Evolutionary conservation across 1,140 invertebrate genomes (phyloP), one percentile per base, ranked within the genome.

Genomic region (Octopus bimaculoides): DNA sequence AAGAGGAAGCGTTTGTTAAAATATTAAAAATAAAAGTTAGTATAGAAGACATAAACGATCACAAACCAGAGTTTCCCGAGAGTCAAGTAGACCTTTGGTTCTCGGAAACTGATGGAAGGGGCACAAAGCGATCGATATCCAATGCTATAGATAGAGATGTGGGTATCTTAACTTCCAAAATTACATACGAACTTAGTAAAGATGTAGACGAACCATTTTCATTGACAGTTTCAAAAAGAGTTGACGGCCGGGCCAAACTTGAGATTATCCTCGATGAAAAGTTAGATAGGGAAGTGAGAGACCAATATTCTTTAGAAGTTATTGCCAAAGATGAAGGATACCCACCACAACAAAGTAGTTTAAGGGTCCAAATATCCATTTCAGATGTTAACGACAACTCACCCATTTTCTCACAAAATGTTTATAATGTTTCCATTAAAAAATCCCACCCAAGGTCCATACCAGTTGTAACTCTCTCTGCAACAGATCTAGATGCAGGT

Each of bases 311-410:
- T 82, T 84, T 98, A 41, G 94, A 93, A 52, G 92, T 98, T 56
- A 95, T 95, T 10, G 96, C 95, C 0, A 92, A 91, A 7, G 96
- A 97, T 88, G 91, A 92, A 1, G 95, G 94, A 6, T 93, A 92
- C 1, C 87, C 96, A 0, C 92, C 92, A 77, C 93, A 94, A 80
- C 92, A 93, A 81, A 96, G 96, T 41, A 97, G 94, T 55, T 54
- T 86, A 54, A 52, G 54, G 14, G 74, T 85, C 94, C 95, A 80
- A 94, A 95, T 79, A 94, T 95, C 89, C 96, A 95, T 91, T 96
- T 95, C 90, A 95, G 95, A 90, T 96, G 96, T 81, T 95, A 92
- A 97, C 95, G 92, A 97, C 96, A 86, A 96, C 96, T 86, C 97
- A 95, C 53, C 95, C 94, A 90, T 97, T 94, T 90, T 97, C 95